Evolutionary conservation across 1,140 invertebrate genomes (phyloP), one percentile per base, ranked within the genome.

Genomic region (Cylas formicarius): DNA sequence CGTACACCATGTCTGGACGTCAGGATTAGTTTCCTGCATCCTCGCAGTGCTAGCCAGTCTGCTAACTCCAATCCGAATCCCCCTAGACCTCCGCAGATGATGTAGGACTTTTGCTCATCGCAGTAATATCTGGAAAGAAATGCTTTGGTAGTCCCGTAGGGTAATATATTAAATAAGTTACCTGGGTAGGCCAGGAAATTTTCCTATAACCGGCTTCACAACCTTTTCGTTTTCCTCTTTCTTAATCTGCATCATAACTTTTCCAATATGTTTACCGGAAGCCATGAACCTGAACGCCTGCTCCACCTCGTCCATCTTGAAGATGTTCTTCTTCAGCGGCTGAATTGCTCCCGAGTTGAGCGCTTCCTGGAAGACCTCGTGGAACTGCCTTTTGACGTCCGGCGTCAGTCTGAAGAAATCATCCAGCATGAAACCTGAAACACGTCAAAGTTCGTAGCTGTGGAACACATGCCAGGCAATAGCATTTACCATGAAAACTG

Each of bases 11-110:
- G 74, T 50, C 89, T 74, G 2, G 88, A 90, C 1, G 81, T 88
- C 0, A 96, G 68, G 2, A 94, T 68, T 1, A 97, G 52, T 55
- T 82, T 83, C 44, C 68, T 77, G 5, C 81, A 86, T 2, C 90
- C 90, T 57, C 88, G 72, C 18, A 83, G 60, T 10, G 88, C 73
- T 42, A 95, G 69, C 90, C 90, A 95, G 59, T 91, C 81, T 3
- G 80, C 78, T 29, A 96, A 61, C 63, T 96, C 91, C n/a, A 97
- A 69, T 22, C 90, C 91, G 63, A 97, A 91, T 2, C 90, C 89
- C 20, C 89, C 90, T 0, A 94, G 68, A 43, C 91, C 91, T 24
- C 91, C 79, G 2, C 74, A 67, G 1, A 82, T 70, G 0, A 81
- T 57, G 50, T 78, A 80, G 1, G 40, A 60, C 37, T 78, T 71